Percentiles rank a stretch among this genome's conserved stretches.
These are phyloP conservation scores for Pipistrellus pygmaeus DNA, from an alignment of 2,797 vertebrate species.

Conservation along the genomic window DNA sequence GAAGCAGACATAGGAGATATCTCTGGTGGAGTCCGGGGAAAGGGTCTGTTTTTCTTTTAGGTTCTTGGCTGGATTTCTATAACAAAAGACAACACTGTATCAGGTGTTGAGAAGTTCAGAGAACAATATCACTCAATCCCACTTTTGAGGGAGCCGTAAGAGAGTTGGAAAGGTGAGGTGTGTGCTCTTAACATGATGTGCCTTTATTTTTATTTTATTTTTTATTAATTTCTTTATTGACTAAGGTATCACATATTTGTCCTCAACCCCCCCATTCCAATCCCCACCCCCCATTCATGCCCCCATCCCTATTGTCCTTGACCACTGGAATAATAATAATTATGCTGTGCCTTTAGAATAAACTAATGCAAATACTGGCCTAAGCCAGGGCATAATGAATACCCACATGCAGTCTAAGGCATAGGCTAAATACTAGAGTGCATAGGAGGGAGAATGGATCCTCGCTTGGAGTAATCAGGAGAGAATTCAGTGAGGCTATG, in stretches of 20 bases:
- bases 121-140: not conserved
- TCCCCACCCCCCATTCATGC: too few relatives aligned
- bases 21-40: not conserved
- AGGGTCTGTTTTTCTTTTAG: not conserved
- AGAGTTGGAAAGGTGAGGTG: not conserved
- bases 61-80: not conserved
- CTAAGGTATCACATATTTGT: too few relatives aligned
- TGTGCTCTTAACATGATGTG: not conserved
- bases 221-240: too few relatives aligned
- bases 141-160: not conserved
- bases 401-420: not conserved
- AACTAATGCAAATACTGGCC: not conserved
- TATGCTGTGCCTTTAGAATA: not conserved
- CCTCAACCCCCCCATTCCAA: too few relatives aligned
- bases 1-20: not conserved
- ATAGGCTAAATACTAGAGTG: not conserved
- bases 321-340: too few relatives aligned
- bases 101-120: not conserved
- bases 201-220: not conserved
- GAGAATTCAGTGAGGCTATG: not conserved
- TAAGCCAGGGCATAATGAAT: not conserved
- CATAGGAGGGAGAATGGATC: not conserved
- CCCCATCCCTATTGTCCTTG: too few relatives aligned
- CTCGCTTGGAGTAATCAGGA: not conserved
- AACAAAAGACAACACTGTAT: not conserved